phyloP scores from a whole-genome alignment of 2,113 vertebrate species.

The Hucho hucho region DNA sequence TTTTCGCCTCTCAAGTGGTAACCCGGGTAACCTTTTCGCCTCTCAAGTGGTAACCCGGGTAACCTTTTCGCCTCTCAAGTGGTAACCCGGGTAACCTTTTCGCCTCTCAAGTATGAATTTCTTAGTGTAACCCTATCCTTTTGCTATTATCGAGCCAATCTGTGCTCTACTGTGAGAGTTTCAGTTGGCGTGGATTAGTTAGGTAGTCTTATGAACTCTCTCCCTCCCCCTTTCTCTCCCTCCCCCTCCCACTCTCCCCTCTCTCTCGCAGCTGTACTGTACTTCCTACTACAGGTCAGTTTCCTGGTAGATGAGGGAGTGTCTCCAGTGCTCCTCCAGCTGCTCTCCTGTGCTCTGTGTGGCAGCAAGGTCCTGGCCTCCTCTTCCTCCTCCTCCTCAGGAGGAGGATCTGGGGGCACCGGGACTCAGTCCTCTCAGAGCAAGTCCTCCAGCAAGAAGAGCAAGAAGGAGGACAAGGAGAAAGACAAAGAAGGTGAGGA shows the following conservation, averaged over 20 bases:
- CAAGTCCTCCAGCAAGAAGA: constrained; percentile 94
- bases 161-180: too few relatives aligned
- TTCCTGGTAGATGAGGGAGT: constrained; percentile 97
- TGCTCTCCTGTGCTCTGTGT: constrained; percentile 94
- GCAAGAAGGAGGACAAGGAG: constrained; percentile 97
- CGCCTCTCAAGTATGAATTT: too few relatives aligned
- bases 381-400: constrained; percentile 69
- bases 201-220: background rate
- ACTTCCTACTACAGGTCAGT: constrained; percentile 97
- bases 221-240: background rate
- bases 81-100: too few relatives aligned
- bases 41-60: too few relatives aligned
- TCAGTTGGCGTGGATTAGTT: too few relatives aligned
- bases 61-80: too few relatives aligned
- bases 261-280: constrained; percentile 85
- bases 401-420: constrained; percentile 65
- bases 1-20: background rate
- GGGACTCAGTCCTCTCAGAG: constrained; percentile 84
- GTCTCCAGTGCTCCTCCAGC: constrained; percentile 91
- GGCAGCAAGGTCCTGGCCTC: constrained; percentile 93
- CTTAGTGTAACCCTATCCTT: too few relatives aligned
- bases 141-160: too few relatives aligned
- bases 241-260: background rate
- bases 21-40: too few relatives aligned
- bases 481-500: constrained; percentile 92